Evolutionary conservation across 2,888 invertebrate genomes (phyloP), one percentile per base, ranked within the genome.

Genomic region (Idaea biselata): DNA sequence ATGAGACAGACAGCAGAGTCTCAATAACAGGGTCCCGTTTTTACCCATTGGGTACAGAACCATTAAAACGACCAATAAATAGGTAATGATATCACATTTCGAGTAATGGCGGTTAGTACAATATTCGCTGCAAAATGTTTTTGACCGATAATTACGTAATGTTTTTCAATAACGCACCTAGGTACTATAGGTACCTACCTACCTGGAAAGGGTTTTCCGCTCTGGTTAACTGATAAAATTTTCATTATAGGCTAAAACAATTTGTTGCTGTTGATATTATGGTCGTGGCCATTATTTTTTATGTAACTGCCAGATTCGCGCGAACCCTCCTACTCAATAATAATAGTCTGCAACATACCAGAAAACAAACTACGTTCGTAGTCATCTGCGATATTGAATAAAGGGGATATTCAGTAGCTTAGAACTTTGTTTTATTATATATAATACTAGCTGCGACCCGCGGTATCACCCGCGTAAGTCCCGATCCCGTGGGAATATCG

Each of bases 201-300:
- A 58, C 54, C 55, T 44, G 8, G 61, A 25, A 53, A 62, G 53
- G 59, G 61, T 18, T 62, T 58, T 60, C 18, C 60, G 55, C 33
- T 59, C 58, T 59, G 58, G 31, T 55, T 31, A 44, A 58, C 58
- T 44, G 62, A 60, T 61, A 60, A 68, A 66, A 67, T 67, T 72
- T 76, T 77, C 72, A 79, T 77, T 73, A 71, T 73, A 73, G 71
- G 72, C 71, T 67, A 70, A 73, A 80, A 77, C 77, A 75, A 77
- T 76, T 79, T 77, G 76, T 75, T 66, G 72, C 70, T 74, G 77
- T 79, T 78, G 80, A 69, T 81, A 76, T 74, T 73, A 73, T 75
- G 74, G 75, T 72, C 68, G 62, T 68, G 60, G 62, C 68, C 79
- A 78, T 83, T 79, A 82, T 74, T 80, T 83, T 83, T 83, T 82